Conservation (phyloP, 2,888 invertebrate genomes). For the Oscheius onirici region DNA sequence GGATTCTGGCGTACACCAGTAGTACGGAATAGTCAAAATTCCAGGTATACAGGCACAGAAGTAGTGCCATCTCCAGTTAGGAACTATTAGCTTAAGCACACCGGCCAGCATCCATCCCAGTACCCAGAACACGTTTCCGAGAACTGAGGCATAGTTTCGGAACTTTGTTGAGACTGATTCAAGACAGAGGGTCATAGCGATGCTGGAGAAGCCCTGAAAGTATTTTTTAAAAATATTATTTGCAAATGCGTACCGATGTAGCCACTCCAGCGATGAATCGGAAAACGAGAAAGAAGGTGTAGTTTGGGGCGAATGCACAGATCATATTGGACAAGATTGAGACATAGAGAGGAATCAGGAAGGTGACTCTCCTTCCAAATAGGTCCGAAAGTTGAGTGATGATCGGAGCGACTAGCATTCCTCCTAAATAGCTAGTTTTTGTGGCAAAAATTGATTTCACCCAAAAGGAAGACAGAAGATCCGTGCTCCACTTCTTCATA, state of each 20-base stretch:
- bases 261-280: slow-evolving; percentile 67
- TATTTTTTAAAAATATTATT: not conserved
- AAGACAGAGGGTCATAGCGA: slow-evolving; percentile 40
- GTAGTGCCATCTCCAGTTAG: slow-evolving; percentile 64
- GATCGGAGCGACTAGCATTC: slow-evolving; percentile 60
- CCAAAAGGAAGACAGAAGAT: slow-evolving; percentile 64
- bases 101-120: slow-evolving; percentile 64
- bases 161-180: slow-evolving; percentile 57
- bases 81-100: slow-evolving; percentile 52
- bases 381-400: slow-evolving; percentile 63
- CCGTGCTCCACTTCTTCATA: slow-evolving; percentile 55
- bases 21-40: slow-evolving; percentile 58
- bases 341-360: slow-evolving; percentile 62
- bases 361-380: slow-evolving; percentile 60
- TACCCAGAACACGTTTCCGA: slow-evolving; percentile 49
- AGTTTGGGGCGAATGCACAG: slow-evolving; percentile 60
- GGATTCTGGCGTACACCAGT: slow-evolving; percentile 60
- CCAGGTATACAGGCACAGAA: slow-evolving; percentile 60
- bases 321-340: slow-evolving; percentile 62
- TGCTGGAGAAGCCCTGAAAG: slow-evolving; percentile 14
- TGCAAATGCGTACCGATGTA: slow-evolving; percentile 44
- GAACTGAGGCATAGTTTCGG: slow-evolving; percentile 47
- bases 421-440: slow-evolving; percentile 35
- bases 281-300: slow-evolving; percentile 58
- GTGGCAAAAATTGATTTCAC: slow-evolving; percentile 33